Evolutionary conservation across 2,113 vertebrate genomes (phyloP).

Genomic region (Pelecanoides urinatrix): DNA sequence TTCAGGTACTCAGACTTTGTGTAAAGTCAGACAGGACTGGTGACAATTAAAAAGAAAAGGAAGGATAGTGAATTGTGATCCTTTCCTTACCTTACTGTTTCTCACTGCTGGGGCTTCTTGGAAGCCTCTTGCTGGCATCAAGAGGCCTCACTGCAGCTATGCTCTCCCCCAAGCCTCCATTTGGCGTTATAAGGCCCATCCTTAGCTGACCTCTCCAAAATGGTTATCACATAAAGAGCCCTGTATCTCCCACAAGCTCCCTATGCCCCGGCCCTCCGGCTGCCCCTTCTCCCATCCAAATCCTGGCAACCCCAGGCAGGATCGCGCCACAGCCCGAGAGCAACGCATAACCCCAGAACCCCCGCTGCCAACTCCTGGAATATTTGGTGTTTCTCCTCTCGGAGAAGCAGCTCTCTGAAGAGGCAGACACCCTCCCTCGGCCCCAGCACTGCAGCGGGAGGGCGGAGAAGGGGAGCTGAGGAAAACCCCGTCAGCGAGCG

Average conservation of each 20-base stretch:
- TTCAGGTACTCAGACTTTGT: accelerated
- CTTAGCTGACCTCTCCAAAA: neutral
- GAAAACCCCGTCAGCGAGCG: neutral
- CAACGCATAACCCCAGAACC: accelerated
- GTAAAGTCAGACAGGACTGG: neutral
- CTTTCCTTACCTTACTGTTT: neutral
- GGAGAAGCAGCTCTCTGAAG: neutral
- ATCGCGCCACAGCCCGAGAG: accelerated
- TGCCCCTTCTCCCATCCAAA: no score
- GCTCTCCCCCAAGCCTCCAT: no score
- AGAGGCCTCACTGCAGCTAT: accelerated
- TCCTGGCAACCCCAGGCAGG: neutral
- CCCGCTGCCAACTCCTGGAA: accelerated
- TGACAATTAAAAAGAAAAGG: neutral
- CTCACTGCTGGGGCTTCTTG: neutral
- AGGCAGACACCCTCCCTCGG: neutral
- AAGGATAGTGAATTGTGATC: accelerated
- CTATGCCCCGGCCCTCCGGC: accelerated
- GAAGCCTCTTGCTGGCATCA: accelerated
- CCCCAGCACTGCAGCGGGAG: neutral
- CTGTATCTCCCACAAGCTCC: no score
- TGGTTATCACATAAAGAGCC: accelerated
- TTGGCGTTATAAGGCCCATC: neutral
- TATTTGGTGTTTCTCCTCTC: accelerated
- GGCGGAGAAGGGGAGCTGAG: neutral